phyloP scores from a whole-genome alignment of 2,888 invertebrate genomes.

The Acronicta psi region DNA sequence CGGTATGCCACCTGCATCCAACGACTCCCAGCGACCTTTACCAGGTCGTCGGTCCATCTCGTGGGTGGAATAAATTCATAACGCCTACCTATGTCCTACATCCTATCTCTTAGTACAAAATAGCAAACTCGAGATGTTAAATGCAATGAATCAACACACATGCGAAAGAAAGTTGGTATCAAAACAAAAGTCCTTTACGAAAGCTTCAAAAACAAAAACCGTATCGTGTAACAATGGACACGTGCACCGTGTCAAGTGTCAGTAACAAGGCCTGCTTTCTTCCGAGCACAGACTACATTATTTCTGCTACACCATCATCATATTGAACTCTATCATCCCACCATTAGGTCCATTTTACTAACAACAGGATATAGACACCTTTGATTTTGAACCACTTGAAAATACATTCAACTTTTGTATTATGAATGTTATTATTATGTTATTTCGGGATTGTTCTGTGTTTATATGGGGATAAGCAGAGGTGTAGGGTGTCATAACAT shows the following conservation, averaged over 20 bases:
- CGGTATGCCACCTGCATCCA: no score
- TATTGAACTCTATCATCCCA: slow-evolving; percentile 28
- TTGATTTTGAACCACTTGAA: slow-evolving; percentile 61
- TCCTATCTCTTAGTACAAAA: no score
- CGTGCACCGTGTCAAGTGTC: slow-evolving; percentile 80
- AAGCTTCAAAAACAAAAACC: slow-evolving; percentile 10
- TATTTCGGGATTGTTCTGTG: slow-evolving; percentile 47
- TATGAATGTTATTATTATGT: slow-evolving; percentile 55
- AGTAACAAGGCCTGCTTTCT: slow-evolving; percentile 83
- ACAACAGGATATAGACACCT: slow-evolving; percentile 49
- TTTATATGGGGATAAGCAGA: slow-evolving; percentile 37
- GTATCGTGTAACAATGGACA: slow-evolving; percentile 69
- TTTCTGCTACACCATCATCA: slow-evolving; percentile 44
- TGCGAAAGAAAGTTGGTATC: no score
- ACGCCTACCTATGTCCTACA: no score
- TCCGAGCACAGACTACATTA: slow-evolving; percentile 75
- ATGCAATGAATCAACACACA: no score
- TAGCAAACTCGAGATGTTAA: no score
- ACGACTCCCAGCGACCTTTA: no score
- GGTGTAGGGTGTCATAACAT: slow-evolving; percentile 44
- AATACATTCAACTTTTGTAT: slow-evolving; percentile 61
- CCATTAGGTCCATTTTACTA: slow-evolving; percentile 36
- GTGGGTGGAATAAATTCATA: no score
- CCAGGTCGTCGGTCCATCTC: no score
- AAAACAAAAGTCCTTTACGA: no score